Conservation (phyloP, 2,113 vertebrate genomes). For the Aspiorhynchus laticeps region DNA sequence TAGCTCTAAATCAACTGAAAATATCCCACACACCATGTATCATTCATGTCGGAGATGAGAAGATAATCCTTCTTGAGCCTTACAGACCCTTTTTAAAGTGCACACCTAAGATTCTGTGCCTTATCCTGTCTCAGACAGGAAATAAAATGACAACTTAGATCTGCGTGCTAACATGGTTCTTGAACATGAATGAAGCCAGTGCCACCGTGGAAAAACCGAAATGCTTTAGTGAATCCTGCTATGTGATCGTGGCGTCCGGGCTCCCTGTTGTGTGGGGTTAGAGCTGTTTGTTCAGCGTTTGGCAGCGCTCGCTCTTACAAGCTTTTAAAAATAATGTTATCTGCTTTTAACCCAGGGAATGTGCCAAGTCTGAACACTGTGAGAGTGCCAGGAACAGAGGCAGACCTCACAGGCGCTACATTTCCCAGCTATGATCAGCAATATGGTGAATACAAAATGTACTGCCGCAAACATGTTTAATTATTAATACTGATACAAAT, state of each 20-base stretch:
- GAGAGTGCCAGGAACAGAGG: constrained; percentile 48
- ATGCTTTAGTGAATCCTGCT: constrained; percentile 53
- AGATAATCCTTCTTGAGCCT: neutral
- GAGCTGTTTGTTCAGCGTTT: constrained; percentile 43
- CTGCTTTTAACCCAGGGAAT: constrained; percentile 65
- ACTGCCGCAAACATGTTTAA: constrained; percentile 1
- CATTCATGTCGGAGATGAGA: neutral
- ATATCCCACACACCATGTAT: constrained; percentile 30
- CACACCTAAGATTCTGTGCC: neutral
- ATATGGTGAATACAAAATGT: constrained; percentile 17
- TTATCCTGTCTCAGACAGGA: neutral
- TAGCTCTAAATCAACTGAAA: constrained; percentile 10
- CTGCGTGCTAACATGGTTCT: neutral
- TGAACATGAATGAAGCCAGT: neutral
- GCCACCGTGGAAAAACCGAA: neutral
- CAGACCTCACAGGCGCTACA: neutral
- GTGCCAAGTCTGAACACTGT: constrained; percentile 44
- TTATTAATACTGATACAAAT: constrained; percentile 4
- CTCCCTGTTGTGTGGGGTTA: constrained; percentile 42
- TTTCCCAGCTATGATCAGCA: constrained; percentile 22
- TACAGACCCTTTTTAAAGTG: neutral
- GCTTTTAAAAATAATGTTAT: constrained; percentile 64
- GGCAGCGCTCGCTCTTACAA: constrained; percentile 50
- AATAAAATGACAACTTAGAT: constrained; percentile 4
- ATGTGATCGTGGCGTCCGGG: neutral